A percentile compares a stretch with the other conserved stretches of the same genome.
phyloP scores from a whole-genome alignment of 2,797 vertebrate species.

The Psittacula echo region DNA sequence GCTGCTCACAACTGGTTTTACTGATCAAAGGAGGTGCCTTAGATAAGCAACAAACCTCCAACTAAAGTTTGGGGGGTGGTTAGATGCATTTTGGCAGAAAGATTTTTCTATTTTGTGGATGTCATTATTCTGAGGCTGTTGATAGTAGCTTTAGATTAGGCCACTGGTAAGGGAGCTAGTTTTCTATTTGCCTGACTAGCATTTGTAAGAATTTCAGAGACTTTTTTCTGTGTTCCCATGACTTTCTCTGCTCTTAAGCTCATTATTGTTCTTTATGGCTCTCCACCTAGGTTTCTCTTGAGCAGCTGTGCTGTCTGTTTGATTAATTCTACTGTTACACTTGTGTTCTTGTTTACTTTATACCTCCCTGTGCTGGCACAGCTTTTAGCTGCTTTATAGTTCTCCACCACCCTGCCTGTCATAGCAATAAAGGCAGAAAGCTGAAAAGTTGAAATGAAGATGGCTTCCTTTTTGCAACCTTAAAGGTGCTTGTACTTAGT shows the following conservation, averaged over 20 bases:
- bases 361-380: neutral
- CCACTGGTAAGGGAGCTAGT: neutral
- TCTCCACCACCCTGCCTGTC: neutral
- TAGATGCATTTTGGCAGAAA: neutral
- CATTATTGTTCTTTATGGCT: neutral
- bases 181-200: neutral
- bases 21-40: neutral
- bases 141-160: neutral
- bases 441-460: neutral
- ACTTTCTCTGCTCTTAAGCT: neutral
- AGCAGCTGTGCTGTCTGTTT: neutral
- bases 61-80: neutral
- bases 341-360: neutral
- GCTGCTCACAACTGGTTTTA: neutral
- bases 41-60: neutral
- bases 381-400: neutral
- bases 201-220: neutral
- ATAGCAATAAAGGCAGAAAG: neutral
- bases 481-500: neutral
- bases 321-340: neutral
- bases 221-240: neutral
- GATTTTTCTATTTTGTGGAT: neutral
- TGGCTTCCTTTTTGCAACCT: neutral
- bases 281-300: neutral
- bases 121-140: neutral